phyloP scores from a whole-genome alignment of 2,113 vertebrate genomes.

The Otis tarda region DNA sequence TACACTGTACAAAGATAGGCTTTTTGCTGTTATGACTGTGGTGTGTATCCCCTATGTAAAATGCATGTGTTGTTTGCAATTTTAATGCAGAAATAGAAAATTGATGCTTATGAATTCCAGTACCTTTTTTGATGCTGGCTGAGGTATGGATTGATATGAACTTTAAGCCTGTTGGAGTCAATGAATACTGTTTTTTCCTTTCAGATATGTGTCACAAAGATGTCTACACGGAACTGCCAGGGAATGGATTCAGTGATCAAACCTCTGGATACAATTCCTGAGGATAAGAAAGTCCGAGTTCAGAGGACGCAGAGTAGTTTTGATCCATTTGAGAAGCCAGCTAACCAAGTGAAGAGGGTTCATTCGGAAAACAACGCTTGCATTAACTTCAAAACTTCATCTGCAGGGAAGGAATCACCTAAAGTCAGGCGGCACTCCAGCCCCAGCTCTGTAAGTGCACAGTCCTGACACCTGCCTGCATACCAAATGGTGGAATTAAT shows the following conservation, averaged over 20 bases:
- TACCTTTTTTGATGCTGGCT: not conserved
- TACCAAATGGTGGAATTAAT: not conserved
- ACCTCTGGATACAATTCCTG: constrained; percentile 96
- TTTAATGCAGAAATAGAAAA: not conserved
- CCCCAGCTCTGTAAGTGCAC: constrained; percentile 90
- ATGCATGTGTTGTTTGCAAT: not conserved
- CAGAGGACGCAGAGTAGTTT: constrained; percentile 96
- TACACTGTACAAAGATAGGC: not conserved
- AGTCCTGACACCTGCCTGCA: accelerated
- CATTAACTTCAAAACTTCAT: constrained; percentile 89
- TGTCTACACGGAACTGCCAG: constrained; percentile 97
- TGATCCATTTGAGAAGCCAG: constrained; percentile 91
- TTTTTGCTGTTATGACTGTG: not conserved
- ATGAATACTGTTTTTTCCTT: constrained; percentile 1
- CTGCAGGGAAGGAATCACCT: constrained; percentile 89
- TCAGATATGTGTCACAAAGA: constrained; percentile 99
- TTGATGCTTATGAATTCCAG: not conserved
- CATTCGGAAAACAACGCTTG: constrained; percentile 97
- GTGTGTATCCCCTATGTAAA: not conserved
- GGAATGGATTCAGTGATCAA: constrained; percentile 95
- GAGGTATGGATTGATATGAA: not conserved
- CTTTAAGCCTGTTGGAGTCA: not conserved
- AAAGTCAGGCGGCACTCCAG: constrained; percentile 93
- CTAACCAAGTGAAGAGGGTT: constrained; percentile 94
- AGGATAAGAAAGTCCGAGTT: constrained; percentile 94